Conservation (phyloP, 2,113 vertebrate species). For the Atlantisia rogersi region DNA sequence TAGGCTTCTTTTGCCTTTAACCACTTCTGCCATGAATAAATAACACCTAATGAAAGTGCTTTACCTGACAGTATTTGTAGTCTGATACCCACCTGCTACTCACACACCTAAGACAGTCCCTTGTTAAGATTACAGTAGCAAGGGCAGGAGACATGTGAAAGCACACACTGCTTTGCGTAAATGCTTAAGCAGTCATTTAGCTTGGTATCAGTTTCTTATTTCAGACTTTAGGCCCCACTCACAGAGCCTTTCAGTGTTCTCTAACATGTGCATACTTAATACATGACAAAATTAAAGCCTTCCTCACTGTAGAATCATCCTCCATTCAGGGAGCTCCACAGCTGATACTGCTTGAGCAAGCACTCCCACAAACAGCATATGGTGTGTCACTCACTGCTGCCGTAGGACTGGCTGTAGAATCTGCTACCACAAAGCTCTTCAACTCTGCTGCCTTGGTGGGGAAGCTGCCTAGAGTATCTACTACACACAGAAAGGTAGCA, state of each 20-base stretch:
- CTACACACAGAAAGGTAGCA: background rate
- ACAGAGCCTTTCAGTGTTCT: background rate
- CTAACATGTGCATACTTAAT: background rate
- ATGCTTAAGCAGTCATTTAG: background rate
- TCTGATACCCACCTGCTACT: background rate
- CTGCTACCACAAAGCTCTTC: background rate
- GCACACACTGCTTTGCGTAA: background rate
- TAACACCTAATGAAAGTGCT: background rate
- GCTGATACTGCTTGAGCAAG: background rate
- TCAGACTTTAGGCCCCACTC: background rate
- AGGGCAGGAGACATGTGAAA: background rate
- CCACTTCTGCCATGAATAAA: conserved; percentile 10
- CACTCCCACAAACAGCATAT: background rate
- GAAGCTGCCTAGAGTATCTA: background rate
- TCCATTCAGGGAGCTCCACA: background rate
- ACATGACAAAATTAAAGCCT: background rate
- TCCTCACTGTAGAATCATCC: background rate
- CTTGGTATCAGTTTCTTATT: background rate
- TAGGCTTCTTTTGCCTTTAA: conserved; percentile 1
- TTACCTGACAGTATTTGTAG: background rate
- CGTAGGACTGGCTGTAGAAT: background rate
- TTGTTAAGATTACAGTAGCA: background rate
- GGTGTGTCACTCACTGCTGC: background rate
- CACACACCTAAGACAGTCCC: background rate
- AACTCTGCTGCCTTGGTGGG: background rate